Conservation (phyloP, 2,113 vertebrate genomes). For the Hippocampus guttulatus region DNA sequence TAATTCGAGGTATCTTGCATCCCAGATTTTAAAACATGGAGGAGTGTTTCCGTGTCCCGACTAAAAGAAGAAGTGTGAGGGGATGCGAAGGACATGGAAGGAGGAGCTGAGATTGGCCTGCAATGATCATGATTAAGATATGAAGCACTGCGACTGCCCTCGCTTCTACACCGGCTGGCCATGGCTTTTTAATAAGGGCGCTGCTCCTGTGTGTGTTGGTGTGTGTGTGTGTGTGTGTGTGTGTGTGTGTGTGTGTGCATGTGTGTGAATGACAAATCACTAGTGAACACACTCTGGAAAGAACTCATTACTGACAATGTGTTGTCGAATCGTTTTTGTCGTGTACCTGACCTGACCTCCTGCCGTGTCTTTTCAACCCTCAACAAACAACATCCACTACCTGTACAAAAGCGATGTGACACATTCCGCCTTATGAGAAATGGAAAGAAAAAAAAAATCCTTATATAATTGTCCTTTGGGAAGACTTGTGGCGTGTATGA, state of each 20-base stretch:
- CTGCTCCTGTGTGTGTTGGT: conserved; percentile 6
- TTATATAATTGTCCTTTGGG: background rate
- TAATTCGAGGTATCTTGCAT: background rate
- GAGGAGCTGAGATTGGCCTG: conserved; percentile 9
- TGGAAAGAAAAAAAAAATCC: background rate
- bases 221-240: conserved; percentile 11
- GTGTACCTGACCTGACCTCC: conserved; percentile 3
- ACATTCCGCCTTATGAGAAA: background rate
- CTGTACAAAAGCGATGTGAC: background rate
- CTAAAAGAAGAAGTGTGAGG: conserved; percentile 5
- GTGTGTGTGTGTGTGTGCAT: conserved; percentile 5
- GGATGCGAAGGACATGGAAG: background rate
- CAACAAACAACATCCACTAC: conserved; percentile 1
- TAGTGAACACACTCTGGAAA: conserved; percentile 9
- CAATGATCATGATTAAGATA: conserved; percentile 53
- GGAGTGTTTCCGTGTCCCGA: background rate
- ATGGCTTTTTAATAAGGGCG: conserved; percentile 47
- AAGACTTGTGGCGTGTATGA: background rate
- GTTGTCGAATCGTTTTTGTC: conserved; percentile 6
- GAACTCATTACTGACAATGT: conserved; percentile 13
- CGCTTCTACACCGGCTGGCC: conserved; percentile 34
- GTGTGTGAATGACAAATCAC: conserved; percentile 8
- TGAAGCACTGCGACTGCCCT: conserved; percentile 54
- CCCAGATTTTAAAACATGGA: background rate
- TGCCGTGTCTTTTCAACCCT: background rate